Evolutionary conservation across 2,888 invertebrate species (phyloP).

Genomic region (Drosophila falleni): DNA sequence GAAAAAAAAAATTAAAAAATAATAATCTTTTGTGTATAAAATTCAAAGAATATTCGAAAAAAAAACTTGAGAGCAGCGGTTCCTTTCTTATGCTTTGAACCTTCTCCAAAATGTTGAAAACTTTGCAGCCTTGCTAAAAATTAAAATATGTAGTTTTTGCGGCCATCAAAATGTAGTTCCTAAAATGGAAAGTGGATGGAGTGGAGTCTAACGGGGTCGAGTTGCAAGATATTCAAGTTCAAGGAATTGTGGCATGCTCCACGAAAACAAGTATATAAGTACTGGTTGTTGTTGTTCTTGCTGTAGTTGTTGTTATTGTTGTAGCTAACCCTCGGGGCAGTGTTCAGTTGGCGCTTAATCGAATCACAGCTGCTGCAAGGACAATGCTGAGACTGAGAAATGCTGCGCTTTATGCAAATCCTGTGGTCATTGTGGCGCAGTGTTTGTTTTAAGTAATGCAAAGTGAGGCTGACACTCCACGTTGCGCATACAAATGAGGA

Average conservation of each 20-base stretch:
- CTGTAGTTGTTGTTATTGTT: conserved; percentile 19
- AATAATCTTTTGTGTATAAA: no score
- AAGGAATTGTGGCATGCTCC: conserved; percentile 36
- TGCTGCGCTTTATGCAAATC: conserved; percentile 69
- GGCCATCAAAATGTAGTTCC: not conserved
- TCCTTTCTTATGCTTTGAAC: no score
- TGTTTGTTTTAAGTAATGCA: conserved; percentile 64
- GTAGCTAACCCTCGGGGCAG: conserved; percentile 9
- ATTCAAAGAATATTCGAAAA: no score
- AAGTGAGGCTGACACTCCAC: conserved; percentile 39
- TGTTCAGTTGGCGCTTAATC: conserved; percentile 58
- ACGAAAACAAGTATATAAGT: not conserved
- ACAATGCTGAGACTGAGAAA: conserved; percentile 48
- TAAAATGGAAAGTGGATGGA: conserved; percentile 1
- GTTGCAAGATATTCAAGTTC: conserved; percentile 46
- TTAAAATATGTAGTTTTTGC: not conserved
- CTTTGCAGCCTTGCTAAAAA: not conserved
- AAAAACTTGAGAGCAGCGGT: no score
- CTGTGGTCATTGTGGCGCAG: conserved; percentile 64
- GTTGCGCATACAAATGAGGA: conserved; percentile 32
- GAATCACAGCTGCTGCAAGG: conserved; percentile 63
- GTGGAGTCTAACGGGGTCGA: not conserved
- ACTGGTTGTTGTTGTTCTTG: not conserved
- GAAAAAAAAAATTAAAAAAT: no score
- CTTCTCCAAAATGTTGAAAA: not conserved